phyloP scores from a whole-genome alignment of 30 jellyfish, hydroid and myxozoan genomes.

The Aurelia coerulea region DNA sequence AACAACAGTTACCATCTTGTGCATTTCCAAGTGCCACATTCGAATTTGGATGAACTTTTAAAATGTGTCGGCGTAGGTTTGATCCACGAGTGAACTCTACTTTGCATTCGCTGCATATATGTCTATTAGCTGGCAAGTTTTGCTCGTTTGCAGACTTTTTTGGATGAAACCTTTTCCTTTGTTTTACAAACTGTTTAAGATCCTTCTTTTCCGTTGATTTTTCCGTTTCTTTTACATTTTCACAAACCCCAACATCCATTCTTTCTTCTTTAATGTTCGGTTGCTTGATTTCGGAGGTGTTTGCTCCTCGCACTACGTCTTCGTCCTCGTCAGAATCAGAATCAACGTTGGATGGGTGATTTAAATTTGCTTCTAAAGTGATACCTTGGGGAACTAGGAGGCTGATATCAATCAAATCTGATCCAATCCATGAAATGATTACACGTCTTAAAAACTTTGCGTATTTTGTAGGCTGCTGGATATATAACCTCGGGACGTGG shows the following conservation, averaged over 20 bases:
- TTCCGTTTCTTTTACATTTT: no score
- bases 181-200: neutral
- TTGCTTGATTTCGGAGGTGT: neutral
- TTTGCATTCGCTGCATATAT: neutral
- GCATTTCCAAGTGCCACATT: neutral
- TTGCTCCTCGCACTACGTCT: neutral
- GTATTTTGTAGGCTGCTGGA: constrained; percentile 10
- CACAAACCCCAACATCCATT: neutral
- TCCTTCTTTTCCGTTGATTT: neutral
- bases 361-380: neutral
- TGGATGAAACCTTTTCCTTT: neutral
- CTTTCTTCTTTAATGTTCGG: neutral
- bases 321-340: constrained; percentile 4
- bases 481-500: neutral
- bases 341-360: neutral
- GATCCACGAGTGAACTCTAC: neutral
- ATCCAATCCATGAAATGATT: neutral
- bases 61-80: neutral
- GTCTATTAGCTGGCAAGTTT: neutral
- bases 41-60: constrained; percentile 1
- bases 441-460: neutral
- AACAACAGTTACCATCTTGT: neutral
- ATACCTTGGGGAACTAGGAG: constrained; percentile 6
- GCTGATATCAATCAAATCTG: neutral
- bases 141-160: neutral